Evolutionary conservation across 1,140 invertebrate species (phyloP), one percentile per base, ranked within the genome.

Genomic region (Drosophila simulans): DNA sequence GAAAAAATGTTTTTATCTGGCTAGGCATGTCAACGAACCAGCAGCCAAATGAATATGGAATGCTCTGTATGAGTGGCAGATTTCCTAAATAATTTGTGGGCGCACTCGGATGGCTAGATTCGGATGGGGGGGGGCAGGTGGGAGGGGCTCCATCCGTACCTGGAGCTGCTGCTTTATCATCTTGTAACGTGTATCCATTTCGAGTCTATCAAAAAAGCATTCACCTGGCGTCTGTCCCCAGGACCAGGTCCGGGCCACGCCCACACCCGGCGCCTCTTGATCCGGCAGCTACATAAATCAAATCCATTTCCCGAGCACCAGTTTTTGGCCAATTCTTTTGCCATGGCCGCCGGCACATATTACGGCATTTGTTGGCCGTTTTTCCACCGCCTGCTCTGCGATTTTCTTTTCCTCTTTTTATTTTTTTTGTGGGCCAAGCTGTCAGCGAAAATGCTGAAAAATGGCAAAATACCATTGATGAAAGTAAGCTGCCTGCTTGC

Each of bases 401-500:
- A 27, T 59, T 46, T 60, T 1, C 20, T 74, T 52, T 39, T 46
- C 20, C 5, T 27, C 39, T 49, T 35, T 54, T 62, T 60, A 27
- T 45, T 48, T 40, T 54, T 62, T 60, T 69, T 64, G 55, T 70
- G 55, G 68, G 68, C 45, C 69, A 73, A 83, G 84, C 72, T 91
- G 88, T 91, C 88, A 90, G 88, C 83, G 74, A 72, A 90, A 90
- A 90, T 90, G 82, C 82, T 90, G 88, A 91, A 91, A 91, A 91
- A 91, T 91, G 88, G 88, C 80, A 74, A 91, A 84, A 91, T 91
- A 79, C 74, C 88, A 90, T 90, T 90, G 88, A 91, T 76, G 83
- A 84, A 84, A 88, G 83, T 73, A 83, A 82, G 78, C 71, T 66
- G 75, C 66, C 69, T 70, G 64, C 64, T 48, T 20, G 49, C n/a